phyloP scores from a whole-genome alignment of 2,888 invertebrate species.

The Drosophila atroscutellata region DNA sequence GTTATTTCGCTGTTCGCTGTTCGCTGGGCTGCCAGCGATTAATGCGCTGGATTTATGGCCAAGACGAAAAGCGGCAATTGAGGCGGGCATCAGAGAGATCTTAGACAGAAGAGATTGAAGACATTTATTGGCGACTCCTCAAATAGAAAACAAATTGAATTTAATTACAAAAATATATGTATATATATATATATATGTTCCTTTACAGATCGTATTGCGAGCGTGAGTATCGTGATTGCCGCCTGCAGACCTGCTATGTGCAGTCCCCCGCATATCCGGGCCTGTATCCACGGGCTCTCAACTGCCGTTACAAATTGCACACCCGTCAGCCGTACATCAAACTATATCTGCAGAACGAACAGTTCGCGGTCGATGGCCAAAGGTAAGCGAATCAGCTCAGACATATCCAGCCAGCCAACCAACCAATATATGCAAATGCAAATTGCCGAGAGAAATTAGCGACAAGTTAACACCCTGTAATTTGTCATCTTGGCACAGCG shows the following conservation, averaged over 20 bases:
- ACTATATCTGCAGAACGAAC: slow-evolving; percentile 95
- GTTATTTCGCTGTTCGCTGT: slow-evolving; percentile 61
- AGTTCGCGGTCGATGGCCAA: slow-evolving; percentile 97
- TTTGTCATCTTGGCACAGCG: slow-evolving; percentile 83
- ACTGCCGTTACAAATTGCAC: slow-evolving; percentile 95
- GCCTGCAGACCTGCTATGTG: slow-evolving; percentile 96
- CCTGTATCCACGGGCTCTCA: slow-evolving; percentile 94
- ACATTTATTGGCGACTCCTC: slow-evolving; percentile 45
- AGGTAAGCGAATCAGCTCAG: slow-evolving; percentile 80
- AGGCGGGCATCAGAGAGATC: not conserved
- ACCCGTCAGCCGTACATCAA: slow-evolving; percentile 95
- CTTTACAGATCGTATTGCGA: slow-evolving; percentile 92
- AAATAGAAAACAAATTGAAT: slow-evolving; percentile 67
- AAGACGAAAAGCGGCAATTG: slow-evolving; percentile 13
- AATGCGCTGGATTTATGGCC: slow-evolving; percentile 60
- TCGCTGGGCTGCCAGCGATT: slow-evolving; percentile 58
- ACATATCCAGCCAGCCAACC: not conserved
- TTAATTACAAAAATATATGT: slow-evolving; percentile 31
- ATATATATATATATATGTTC: slow-evolving; percentile 41
- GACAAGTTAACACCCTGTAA: slow-evolving; percentile 82
- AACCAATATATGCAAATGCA: slow-evolving; percentile 50
- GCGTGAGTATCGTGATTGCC: slow-evolving; percentile 93
- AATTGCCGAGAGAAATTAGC: slow-evolving; percentile 72
- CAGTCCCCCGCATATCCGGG: slow-evolving; percentile 97
- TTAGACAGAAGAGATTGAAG: slow-evolving; percentile 27